Evolutionary conservation across 2,888 invertebrate species (phyloP), one percentile per base, ranked within the genome.

Genomic region (Cyclophora punctaria): DNA sequence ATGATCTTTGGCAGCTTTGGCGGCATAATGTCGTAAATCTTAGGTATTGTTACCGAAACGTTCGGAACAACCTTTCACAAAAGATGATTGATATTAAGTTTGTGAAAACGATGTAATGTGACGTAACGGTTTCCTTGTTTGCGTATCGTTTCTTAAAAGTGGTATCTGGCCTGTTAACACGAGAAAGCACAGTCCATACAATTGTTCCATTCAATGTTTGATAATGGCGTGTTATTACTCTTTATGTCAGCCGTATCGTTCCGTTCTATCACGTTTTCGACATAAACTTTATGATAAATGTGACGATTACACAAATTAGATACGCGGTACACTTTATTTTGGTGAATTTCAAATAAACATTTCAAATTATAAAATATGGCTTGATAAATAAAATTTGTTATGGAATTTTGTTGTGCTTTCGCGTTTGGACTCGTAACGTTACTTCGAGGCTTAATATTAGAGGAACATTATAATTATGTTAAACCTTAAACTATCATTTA

Each of bases 241-340:
- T 64, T 63, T 56, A 60, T 62, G 64, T 64, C 66, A 55, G 58
- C 58, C 51, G 55, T 64, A 66, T 64, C 63, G 58, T 57, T 57
- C 49, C 20, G 48, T 48, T 55, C 49, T 56, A 66, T 75, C 78
- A 78, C 78, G 76, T 72, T 75, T 72, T 68, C 47, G 57, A 60
- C 67, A 72, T 75, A 68, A 75, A 64, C 51, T 57, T 51, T 57
- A 60, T 57, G 53, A 59, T 64, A 60, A 63, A 58, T 52, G 53
- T 45, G 44, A 51, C 60, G 63, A 74, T 72, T 68, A 68, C 58
- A 45, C 33, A 57, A 61, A 64, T 62, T 49, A 54, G 48, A 34
- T 51, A 54, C n/a, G 20, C 3, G 4, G n/a, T 42, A 42, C n/a
- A 42, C 2, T 37, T 37, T 5, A 5, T 37, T 37, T 37, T 4